Conservation (phyloP, 2,888 invertebrate genomes). For the Unio pictorum region DNA sequence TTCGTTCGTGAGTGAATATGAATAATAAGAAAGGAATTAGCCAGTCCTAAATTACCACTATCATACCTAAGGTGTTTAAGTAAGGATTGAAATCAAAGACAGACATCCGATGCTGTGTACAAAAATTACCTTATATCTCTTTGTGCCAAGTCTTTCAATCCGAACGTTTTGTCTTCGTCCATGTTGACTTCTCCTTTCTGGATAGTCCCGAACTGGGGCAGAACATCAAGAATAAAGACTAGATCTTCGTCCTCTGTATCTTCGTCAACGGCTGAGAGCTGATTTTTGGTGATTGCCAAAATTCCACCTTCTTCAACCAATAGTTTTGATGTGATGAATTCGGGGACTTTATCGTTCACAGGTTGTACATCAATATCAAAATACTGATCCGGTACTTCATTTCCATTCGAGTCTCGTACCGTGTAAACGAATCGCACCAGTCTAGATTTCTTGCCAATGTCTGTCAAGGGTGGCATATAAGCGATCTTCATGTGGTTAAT, state of each 20-base stretch:
- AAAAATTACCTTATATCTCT: slow-evolving; percentile 58
- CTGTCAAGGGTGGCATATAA: slow-evolving; percentile 68
- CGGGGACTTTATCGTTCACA: slow-evolving; percentile 66
- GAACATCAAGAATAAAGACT: slow-evolving; percentile 59
- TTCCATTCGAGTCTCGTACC: slow-evolving; percentile 64
- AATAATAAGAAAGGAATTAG: too few species aligned
- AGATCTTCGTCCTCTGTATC: slow-evolving; percentile 65
- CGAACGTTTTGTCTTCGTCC: slow-evolving; percentile 61
- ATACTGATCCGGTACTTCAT: slow-evolving; percentile 61
- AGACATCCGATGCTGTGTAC: neutral
- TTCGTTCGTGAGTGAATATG: too few species aligned
- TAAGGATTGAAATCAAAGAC: too few species aligned
- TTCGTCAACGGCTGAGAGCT: slow-evolving; percentile 67
- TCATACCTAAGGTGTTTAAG: neutral
- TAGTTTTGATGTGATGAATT: slow-evolving; percentile 59
- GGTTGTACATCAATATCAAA: slow-evolving; percentile 69
- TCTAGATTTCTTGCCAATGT: slow-evolving; percentile 66
- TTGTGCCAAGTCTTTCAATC: slow-evolving; percentile 57
- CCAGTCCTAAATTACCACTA: neutral
- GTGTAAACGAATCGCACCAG: slow-evolving; percentile 65
- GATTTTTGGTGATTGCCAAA: slow-evolving; percentile 62
- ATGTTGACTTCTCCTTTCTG: slow-evolving; percentile 63
- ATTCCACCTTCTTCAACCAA: slow-evolving; percentile 66
- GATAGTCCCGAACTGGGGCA: slow-evolving; percentile 66
- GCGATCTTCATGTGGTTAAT: slow-evolving; percentile 69